Evolutionary conservation across 1,140 invertebrate genomes (phyloP).

Genomic region (Polypedilum vanderplanki): DNA sequence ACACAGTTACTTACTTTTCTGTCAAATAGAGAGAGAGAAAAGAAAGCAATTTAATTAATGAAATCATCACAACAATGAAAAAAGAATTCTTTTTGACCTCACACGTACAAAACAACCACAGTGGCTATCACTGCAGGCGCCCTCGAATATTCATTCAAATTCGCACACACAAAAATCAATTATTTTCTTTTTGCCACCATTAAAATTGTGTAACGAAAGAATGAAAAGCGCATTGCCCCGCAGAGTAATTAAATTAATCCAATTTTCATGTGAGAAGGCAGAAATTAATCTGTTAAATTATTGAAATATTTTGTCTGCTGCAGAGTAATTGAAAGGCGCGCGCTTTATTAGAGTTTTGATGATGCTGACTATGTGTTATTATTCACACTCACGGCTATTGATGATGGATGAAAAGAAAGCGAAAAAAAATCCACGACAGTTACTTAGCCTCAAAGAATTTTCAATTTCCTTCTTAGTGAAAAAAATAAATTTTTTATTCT

Average conservation of each 20-base stretch:
- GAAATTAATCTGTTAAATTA: slow-evolving; percentile 2
- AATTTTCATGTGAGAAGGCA: slow-evolving; percentile 1
- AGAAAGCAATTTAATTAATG: background rate
- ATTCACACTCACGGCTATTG: too few relatives aligned
- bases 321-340: slow-evolving; percentile 2
- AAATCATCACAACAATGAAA: background rate
- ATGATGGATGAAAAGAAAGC: too few relatives aligned
- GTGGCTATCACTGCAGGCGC: background rate
- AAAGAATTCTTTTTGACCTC: background rate
- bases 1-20: background rate
- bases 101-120: background rate
- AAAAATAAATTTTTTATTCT: too few relatives aligned
- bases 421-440: too few relatives aligned
- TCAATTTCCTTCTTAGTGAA: too few relatives aligned
- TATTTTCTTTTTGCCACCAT: background rate
- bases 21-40: background rate
- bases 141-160: background rate
- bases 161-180: background rate
- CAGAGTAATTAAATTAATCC: slow-evolving; percentile 13
- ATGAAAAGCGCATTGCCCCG: background rate
- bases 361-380: background rate
- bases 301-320: background rate
- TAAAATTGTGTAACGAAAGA: background rate
- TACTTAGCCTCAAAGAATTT: too few relatives aligned
- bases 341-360: slow-evolving; percentile 1